phyloP scores from a whole-genome alignment of 2,113 vertebrate species.

The Eretmochelys imbricata region DNA sequence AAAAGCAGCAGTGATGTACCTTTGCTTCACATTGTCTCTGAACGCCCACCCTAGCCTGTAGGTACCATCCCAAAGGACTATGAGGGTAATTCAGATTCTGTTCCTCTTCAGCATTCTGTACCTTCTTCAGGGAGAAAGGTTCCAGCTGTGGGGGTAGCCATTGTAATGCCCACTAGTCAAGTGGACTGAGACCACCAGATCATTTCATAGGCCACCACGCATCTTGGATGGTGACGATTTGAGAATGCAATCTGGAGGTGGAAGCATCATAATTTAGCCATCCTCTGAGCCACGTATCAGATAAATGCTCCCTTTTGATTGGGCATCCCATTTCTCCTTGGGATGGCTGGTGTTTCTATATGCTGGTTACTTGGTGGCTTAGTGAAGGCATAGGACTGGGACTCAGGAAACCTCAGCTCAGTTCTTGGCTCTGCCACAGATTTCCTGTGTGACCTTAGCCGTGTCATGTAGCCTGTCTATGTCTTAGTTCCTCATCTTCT shows the following conservation, averaged over 20 bases:
- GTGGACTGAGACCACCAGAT: background rate
- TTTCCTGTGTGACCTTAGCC: background rate
- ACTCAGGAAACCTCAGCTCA: fast-evolving
- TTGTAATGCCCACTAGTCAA: background rate
- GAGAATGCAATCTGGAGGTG: no score
- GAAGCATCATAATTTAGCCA: background rate
- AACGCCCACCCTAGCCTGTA: fast-evolving
- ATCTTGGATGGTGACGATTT: background rate
- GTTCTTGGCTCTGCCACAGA: background rate
- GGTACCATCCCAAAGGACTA: fast-evolving
- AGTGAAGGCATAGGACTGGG: background rate
- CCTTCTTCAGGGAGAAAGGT: background rate
- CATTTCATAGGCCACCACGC: background rate
- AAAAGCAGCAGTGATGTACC: background rate
- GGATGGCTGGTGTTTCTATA: background rate
- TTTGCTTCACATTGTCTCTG: background rate
- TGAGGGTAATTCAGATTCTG: background rate
- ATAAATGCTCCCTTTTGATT: background rate
- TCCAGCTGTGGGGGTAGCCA: background rate
- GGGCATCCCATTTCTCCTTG: background rate
- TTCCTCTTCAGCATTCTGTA: background rate
- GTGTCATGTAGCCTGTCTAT: background rate
- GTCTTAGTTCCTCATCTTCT: background rate
- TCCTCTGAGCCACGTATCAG: background rate
- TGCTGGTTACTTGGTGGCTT: background rate